These are phyloP conservation scores for Brachypalpus laphriformis DNA, from an alignment of 2,888 invertebrate genomes.

Conservation along the genomic window DNA sequence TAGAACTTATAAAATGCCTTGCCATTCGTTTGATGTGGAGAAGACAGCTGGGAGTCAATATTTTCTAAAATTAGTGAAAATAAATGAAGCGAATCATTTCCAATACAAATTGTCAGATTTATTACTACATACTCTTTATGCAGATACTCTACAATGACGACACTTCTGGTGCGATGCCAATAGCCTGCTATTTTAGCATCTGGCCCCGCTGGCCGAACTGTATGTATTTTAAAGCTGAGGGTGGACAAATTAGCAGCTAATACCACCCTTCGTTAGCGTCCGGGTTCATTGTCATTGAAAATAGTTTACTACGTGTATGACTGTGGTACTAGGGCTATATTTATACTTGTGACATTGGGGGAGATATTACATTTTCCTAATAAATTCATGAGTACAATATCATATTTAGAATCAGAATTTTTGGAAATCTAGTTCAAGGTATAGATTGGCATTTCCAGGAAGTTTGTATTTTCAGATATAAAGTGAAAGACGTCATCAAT, in stretches of 20 bases:
- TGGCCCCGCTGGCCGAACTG: neutral
- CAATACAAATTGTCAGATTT: neutral
- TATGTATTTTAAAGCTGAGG: neutral
- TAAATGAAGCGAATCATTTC: neutral
- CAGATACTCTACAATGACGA: neutral
- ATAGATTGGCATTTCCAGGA: neutral
- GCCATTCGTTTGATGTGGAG: neutral
- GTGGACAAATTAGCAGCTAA: neutral
- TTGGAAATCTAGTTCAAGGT: neutral
- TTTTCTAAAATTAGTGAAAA: neutral
- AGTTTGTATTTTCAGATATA: neutral
- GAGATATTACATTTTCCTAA: neutral
- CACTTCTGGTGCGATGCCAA: neutral
- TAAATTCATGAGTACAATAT: neutral
- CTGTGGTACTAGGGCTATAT: neutral
- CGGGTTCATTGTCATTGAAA: neutral
- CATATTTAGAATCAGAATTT: neutral
- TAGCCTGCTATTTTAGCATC: neutral
- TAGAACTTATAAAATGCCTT: neutral
- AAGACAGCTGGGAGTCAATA: constrained; percentile 9
- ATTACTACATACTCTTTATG: neutral
- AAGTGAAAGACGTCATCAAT: neutral
- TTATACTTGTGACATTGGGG: neutral
- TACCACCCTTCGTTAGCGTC: neutral
- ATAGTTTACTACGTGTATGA: neutral